Evolutionary conservation across 2,888 invertebrate genomes (phyloP).

Genomic region (Hesperia comma): DNA sequence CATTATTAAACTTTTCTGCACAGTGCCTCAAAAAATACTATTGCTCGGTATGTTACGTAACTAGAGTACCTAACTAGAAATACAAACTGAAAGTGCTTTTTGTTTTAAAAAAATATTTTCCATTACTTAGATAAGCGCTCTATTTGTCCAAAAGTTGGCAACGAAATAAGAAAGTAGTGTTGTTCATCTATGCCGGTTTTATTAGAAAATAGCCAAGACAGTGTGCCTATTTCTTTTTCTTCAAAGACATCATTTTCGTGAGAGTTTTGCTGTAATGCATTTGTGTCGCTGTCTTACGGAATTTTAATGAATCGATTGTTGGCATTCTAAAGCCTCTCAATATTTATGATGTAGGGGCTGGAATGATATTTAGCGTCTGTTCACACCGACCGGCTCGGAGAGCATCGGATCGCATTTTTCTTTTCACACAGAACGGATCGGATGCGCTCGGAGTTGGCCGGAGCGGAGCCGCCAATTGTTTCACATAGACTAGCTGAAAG

Average conservation of each 20-base stretch:
- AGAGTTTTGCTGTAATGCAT: background rate
- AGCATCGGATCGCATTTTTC: too few species aligned
- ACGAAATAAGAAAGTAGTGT: background rate
- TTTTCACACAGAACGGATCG: too few species aligned
- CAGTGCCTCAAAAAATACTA: too few species aligned
- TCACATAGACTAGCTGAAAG: too few species aligned
- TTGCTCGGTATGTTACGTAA: background rate
- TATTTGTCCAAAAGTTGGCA: background rate
- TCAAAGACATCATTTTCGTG: background rate
- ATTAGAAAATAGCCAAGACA: background rate
- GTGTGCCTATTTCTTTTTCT: background rate
- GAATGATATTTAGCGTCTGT: background rate
- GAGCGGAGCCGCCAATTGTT: too few species aligned
- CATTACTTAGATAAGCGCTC: background rate
- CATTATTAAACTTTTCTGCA: too few species aligned
- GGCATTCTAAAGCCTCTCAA: slow-evolving; percentile 1
- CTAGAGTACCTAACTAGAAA: background rate
- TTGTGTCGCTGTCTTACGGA: background rate
- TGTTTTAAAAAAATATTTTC: slow-evolving; percentile 4
- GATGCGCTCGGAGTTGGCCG: too few species aligned
- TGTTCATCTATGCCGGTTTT: background rate
- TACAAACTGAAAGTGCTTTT: background rate
- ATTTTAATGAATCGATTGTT: slow-evolving; percentile 9
- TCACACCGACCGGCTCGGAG: too few species aligned
- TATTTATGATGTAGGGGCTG: background rate